phyloP scores from a whole-genome alignment of 2,797 vertebrate genomes.

The Oryzias sinensis region DNA sequence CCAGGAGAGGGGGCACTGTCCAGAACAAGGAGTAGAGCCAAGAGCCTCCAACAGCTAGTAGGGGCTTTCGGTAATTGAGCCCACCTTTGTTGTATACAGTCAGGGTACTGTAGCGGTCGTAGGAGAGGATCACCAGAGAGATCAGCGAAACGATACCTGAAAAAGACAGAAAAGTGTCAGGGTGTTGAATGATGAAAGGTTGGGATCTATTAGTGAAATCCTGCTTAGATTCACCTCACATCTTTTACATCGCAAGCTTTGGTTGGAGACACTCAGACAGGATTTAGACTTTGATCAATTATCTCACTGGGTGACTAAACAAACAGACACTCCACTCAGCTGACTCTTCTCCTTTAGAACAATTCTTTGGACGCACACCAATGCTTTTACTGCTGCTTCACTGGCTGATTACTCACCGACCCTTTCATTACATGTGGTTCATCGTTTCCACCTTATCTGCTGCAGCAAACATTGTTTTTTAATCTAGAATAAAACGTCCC shows the following conservation, averaged over 20 bases:
- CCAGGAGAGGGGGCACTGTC: constrained; percentile 87
- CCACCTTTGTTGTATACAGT: constrained; percentile 82
- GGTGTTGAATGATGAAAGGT: constrained; percentile 1
- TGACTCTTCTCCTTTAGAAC: constrained; percentile 8
- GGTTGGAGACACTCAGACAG: too few species aligned
- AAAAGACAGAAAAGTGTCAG: constrained; percentile 33
- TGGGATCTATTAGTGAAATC: too few species aligned
- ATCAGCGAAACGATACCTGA: constrained; percentile 88
- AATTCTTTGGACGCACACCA: neutral
- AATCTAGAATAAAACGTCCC: too few species aligned
- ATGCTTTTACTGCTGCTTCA: constrained; percentile 5
- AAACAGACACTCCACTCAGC: neutral
- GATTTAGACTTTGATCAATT: neutral
- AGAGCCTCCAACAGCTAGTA: constrained; percentile 81
- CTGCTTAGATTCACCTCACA: too few species aligned
- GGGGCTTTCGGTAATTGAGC: constrained; percentile 76
- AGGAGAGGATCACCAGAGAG: constrained; percentile 86
- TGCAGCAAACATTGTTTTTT: neutral
- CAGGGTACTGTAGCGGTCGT: constrained; percentile 88
- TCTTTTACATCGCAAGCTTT: too few species aligned
- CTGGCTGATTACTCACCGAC: constrained; percentile 4
- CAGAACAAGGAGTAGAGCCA: constrained; percentile 89
- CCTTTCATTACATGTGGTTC: constrained; percentile 16
- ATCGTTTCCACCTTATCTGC: constrained; percentile 2
- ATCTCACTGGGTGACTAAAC: constrained; percentile 5